Percentiles rank a stretch among this genome's conserved stretches.
These are phyloP conservation scores for Pollimyrus isidori DNA, from an alignment of 2,113 vertebrate species.

Conservation along the genomic window DNA sequence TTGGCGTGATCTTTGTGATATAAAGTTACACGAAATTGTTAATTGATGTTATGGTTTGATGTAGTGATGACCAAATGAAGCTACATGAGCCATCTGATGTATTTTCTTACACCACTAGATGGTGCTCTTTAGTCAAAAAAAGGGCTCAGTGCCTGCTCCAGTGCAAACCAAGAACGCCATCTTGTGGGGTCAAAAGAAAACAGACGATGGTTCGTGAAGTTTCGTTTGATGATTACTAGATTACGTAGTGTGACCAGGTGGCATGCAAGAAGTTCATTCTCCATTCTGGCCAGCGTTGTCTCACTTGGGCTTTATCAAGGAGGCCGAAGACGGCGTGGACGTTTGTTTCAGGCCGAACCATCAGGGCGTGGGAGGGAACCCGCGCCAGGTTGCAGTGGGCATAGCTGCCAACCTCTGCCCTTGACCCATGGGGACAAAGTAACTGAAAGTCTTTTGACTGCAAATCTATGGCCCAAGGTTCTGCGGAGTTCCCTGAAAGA, in stretches of 20 bases:
- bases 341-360: constrained; percentile 76
- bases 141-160: neutral
- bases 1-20: neutral
- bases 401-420: constrained; percentile 76
- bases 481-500: constrained; percentile 63
- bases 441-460: constrained; percentile 73
- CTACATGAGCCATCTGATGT: neutral
- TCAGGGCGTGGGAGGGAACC: constrained; percentile 80
- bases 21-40: neutral
- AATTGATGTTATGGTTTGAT: neutral
- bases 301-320: constrained; percentile 81
- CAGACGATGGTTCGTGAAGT: neutral
- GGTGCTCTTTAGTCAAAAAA: no score
- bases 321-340: constrained; percentile 74
- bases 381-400: constrained; percentile 71
- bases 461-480: constrained; percentile 66
- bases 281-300: neutral
- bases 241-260: neutral
- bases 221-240: neutral
- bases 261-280: neutral
- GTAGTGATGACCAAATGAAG: neutral
- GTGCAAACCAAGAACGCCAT: neutral
- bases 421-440: constrained; percentile 73
- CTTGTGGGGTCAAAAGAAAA: neutral
- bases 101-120: neutral